Evolutionary conservation across 1,140 invertebrate species (phyloP).

Genomic region (Lethrus apterus): DNA sequence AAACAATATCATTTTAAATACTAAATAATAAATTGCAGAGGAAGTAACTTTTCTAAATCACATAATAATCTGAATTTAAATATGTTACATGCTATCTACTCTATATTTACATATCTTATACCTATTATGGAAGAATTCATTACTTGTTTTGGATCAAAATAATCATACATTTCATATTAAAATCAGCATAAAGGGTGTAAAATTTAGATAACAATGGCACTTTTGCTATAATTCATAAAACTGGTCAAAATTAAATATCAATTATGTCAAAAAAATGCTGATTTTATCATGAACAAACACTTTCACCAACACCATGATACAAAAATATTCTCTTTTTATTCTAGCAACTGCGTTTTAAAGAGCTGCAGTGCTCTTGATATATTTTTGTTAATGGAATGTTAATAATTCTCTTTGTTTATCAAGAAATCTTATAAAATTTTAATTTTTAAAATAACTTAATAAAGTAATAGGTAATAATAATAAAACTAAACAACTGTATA

Average conservation of each 20-base stretch:
- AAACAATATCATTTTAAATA: no score
- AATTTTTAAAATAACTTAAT: not conserved
- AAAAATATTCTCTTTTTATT: slow-evolving; percentile 16
- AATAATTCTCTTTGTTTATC: not conserved
- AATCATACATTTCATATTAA: no score
- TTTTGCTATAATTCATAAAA: not conserved
- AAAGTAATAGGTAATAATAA: not conserved
- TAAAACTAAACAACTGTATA: not conserved
- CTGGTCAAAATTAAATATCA: not conserved
- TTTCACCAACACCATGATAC: slow-evolving; percentile 17
- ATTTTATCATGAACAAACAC: not conserved
- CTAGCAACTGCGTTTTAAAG: slow-evolving; percentile 12
- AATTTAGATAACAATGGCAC: no score
- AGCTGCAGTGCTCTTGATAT: slow-evolving; percentile 3
- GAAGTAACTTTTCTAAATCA: no score
- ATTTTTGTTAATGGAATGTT: not conserved
- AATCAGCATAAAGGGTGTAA: no score
- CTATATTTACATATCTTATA: no score
- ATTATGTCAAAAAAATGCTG: not conserved
- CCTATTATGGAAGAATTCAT: no score
- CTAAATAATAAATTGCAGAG: no score
- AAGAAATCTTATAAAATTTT: not conserved
- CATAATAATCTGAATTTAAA: no score
- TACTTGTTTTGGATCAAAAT: no score
- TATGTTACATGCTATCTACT: no score